Percentiles rank a stretch among this genome's conserved stretches.
These are phyloP conservation scores for Melanerpes formicivorus DNA, from an alignment of 2,113 vertebrate species.

Conservation along the genomic window DNA sequence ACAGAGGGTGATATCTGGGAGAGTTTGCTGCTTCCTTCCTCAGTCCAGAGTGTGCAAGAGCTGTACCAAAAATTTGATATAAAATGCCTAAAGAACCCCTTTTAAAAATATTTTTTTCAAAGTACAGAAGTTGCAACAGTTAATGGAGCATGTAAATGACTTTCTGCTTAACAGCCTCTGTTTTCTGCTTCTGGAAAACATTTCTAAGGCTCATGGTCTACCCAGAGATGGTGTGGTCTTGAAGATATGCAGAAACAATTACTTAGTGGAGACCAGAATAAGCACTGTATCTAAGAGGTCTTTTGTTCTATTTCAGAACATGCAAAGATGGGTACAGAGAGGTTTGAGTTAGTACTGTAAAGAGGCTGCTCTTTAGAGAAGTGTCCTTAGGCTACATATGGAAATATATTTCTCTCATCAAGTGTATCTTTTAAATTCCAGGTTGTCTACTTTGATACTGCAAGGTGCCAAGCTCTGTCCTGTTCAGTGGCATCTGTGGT, in stretches of 20 bases:
- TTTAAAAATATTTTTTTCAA: accelerated
- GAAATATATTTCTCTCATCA: not conserved
- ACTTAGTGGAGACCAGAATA: not conserved
- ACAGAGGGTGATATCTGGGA: not conserved
- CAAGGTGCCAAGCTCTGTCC: not conserved
- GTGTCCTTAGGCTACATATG: not conserved
- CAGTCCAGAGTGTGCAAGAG: not conserved
- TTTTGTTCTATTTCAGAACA: not conserved
- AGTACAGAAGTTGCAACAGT: not conserved
- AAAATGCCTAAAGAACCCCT: not conserved
- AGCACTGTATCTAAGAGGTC: not conserved
- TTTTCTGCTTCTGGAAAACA: not conserved
- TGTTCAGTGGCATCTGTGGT: not conserved
- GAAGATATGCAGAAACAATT: not conserved
- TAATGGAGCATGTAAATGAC: not conserved
- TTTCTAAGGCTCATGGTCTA: not conserved
- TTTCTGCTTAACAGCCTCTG: not conserved
- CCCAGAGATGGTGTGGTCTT: not conserved
- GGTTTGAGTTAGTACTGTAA: not conserved
- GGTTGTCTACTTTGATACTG: not conserved
- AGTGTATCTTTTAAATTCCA: not conserved
- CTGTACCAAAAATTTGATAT: not conserved
- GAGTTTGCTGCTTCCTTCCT: not conserved
- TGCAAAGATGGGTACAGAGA: not conserved
- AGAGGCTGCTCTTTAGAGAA: not conserved